These are phyloP conservation scores for Uropsilus gracilis DNA, from an alignment of 2,113 vertebrate genomes.

Conservation along the genomic window DNA sequence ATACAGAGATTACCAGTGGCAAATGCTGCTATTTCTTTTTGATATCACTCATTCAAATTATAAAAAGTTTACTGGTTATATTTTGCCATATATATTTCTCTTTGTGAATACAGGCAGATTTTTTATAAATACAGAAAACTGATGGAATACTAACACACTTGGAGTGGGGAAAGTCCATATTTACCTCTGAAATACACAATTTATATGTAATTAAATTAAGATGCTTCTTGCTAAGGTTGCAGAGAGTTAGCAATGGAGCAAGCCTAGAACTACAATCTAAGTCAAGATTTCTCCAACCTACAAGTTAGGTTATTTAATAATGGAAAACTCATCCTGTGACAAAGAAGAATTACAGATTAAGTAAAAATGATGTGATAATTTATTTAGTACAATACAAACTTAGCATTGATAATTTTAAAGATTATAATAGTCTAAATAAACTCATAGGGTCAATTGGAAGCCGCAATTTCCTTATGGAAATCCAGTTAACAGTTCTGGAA, in stretches of 20 bases:
- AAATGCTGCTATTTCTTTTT: neutral
- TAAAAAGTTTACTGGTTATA: neutral
- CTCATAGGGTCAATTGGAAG: neutral
- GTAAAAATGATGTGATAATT: neutral
- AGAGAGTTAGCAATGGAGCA: neutral
- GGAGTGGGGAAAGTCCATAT: neutral
- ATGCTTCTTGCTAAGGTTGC: neutral
- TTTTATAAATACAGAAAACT: neutral
- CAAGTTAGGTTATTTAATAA: neutral
- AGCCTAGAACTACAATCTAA: neutral
- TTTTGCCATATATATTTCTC: neutral
- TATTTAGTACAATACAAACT: neutral
- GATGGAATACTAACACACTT: neutral
- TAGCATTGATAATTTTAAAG: neutral
- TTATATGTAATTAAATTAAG: conserved; percentile 16
- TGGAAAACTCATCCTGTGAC: neutral
- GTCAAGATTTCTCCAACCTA: neutral
- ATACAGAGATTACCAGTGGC: neutral
- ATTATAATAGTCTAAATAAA: neutral
- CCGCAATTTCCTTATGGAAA: neutral
- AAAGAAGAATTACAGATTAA: neutral
- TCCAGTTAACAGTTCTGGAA: neutral
- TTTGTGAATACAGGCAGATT: neutral
- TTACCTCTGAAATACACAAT: neutral
- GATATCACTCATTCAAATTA: neutral